Evolutionary conservation across 2,113 vertebrate genomes (phyloP), one percentile per base, ranked within the genome.

Genomic region (Sceloporus undulatus): DNA sequence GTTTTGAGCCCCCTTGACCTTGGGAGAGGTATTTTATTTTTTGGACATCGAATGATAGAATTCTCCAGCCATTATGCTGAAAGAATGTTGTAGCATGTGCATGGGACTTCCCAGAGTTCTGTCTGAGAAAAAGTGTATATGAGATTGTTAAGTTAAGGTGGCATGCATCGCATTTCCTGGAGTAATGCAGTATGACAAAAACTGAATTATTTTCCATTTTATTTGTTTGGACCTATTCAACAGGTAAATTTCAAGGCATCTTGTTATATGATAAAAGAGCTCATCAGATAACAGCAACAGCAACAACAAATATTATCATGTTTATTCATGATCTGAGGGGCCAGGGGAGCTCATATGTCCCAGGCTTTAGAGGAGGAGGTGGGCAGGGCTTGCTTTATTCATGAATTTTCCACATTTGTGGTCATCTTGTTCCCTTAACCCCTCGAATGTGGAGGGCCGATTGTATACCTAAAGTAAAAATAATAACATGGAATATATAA

Each of bases 401-500:
- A 34, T 34, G 34, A 34, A 34, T 34, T 34, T 34, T 34, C 34
- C 34, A 34, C 34, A 34, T 34, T 34, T 34, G 34, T 34, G 34
- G 34, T 34, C 34, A 34, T 34, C 34, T 34, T 34, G 34, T 34
- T 34, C 34, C 34, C 34, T 34, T 34, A 34, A 34, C 34, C 34
- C 34, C 34, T 34, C 1, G 34, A 34, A 34, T 34, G 34, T 34
- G 34, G 34, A 34, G 34, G 34, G 34, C 34, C 34, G 34, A 34
- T 34, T 34, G 34, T 34, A 82, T 79, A 79, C 29, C 16, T 59
- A 40, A 34, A 9, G 38, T 19, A 48, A 23, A 68, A 85, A 85
- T 77, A 85, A 85, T 77, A 38, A 11, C 56, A 76, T 48, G 8
- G 40, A 65, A 77, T 7, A 6, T 76, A 85, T 65, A 71, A 85